phyloP scores from a whole-genome alignment of 2,113 vertebrate genomes.

The Cyprinodon tularosa region DNA sequence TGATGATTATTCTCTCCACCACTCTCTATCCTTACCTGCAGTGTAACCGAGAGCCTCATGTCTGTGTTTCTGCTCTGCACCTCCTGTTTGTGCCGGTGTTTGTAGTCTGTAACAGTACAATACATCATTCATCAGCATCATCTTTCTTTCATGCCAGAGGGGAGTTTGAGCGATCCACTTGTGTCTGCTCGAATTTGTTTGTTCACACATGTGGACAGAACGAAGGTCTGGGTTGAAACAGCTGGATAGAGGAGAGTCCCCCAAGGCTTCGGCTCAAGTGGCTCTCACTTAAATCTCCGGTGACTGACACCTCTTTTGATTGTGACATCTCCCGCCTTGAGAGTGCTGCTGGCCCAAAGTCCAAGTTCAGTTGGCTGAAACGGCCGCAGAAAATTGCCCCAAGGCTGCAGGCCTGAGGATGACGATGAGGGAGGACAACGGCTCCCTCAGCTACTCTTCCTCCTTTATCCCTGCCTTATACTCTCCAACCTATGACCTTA shows the following conservation, averaged over 20 bases:
- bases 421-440: not conserved
- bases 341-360: conserved; percentile 5
- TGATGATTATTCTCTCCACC: conserved; percentile 4
- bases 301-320: conserved; percentile 56
- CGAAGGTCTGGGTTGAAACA: not conserved
- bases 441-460: conserved; percentile 22
- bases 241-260: conserved; percentile 17
- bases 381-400: conserved; percentile 17
- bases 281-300: conserved; percentile 37
- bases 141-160: conserved; percentile 62
- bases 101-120: conserved; percentile 47
- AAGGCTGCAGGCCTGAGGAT: conserved; percentile 26
- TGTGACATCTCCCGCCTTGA: conserved; percentile 3
- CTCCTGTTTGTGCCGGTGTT: conserved; percentile 19
- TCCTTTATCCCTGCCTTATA: conserved; percentile 1
- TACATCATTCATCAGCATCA: conserved; percentile 63
- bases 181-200: conserved; percentile 37
- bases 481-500: conserved; percentile 44
- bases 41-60: conserved; percentile 10
- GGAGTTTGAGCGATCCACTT: conserved; percentile 3
- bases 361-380: conserved; percentile 17
- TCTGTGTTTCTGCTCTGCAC: conserved; percentile 1
- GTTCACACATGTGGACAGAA: conserved; percentile 24
- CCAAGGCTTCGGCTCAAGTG: conserved; percentile 15
- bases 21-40: conserved; percentile 2